Percentiles rank a stretch among this genome's conserved stretches.
phyloP scores from a whole-genome alignment of 1,140 invertebrate species.

The Drosophila miranda region DNA sequence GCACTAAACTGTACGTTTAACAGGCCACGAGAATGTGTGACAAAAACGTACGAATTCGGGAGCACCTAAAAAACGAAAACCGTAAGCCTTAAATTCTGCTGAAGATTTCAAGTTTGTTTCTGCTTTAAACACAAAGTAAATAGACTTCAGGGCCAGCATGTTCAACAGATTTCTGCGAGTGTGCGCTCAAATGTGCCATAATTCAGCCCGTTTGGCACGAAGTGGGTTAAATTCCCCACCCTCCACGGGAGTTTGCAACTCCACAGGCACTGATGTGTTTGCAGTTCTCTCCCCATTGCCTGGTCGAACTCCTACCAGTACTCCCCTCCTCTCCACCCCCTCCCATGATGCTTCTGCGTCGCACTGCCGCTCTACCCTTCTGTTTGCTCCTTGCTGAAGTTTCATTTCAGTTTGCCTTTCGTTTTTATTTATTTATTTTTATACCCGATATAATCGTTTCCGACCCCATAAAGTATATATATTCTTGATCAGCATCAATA shows the following conservation, averaged over 20 bases:
- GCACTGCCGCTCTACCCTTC: constrained; percentile 15
- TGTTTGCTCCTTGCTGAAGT: constrained; percentile 22
- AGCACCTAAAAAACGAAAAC: too few species aligned
- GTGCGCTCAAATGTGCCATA: background rate
- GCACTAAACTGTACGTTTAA: too few species aligned
- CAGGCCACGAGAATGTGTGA: too few species aligned
- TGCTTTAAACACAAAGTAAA: too few species aligned
- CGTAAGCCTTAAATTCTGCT: too few species aligned
- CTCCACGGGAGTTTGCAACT: background rate
- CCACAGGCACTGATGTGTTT: constrained; percentile 55
- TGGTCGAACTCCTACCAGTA: constrained; percentile 15
- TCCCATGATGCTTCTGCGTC: constrained; percentile 28
- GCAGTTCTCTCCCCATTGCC: constrained; percentile 4
- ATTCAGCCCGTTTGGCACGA: constrained; percentile 11
- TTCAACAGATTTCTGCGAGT: background rate
- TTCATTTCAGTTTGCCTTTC: constrained; percentile 52
- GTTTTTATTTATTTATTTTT: constrained; percentile 57
- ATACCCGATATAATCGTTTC: too few species aligned
- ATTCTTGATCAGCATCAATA: too few species aligned
- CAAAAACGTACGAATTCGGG: too few species aligned
- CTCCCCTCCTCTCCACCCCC: background rate
- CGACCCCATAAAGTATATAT: too few species aligned
- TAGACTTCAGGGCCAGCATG: too few species aligned
- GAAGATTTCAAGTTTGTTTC: too few species aligned
- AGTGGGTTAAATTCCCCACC: constrained; percentile 42